Evolutionary conservation across 1,140 invertebrate species (phyloP).

Genomic region (Sycobia sp.): DNA sequence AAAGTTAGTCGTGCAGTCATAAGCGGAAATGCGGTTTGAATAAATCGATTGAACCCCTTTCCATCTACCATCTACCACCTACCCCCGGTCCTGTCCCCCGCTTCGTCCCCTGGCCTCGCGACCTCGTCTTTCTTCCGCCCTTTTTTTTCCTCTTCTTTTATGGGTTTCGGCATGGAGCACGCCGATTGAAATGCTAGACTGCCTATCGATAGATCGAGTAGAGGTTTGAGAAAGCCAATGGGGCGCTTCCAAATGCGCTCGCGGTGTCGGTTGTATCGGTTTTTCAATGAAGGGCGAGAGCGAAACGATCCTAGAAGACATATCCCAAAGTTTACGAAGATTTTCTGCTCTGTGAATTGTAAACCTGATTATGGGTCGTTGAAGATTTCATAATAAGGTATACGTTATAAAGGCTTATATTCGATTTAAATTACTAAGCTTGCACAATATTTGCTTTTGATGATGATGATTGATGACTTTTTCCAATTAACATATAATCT

Average conservation of each 20-base stretch:
- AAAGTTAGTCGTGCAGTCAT: too few species aligned
- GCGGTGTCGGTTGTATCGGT: constrained; percentile 8
- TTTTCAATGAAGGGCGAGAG: constrained; percentile 11
- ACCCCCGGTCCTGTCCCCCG: too few species aligned
- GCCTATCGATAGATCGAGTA: constrained; percentile 8
- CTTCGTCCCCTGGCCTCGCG: too few species aligned
- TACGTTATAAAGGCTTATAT: too few species aligned
- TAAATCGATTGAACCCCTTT: too few species aligned
- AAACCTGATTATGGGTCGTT: constrained; percentile 20
- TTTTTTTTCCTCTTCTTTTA: constrained; percentile 7
- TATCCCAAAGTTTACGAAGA: constrained; percentile 19
- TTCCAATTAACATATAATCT: too few species aligned
- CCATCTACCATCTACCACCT: too few species aligned
- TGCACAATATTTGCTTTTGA: too few species aligned
- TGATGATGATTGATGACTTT: too few species aligned
- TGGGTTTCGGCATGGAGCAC: background rate
- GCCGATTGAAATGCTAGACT: constrained; percentile 16
- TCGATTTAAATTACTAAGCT: too few species aligned
- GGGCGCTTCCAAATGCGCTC: constrained; percentile 4
- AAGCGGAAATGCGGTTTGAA: too few species aligned
- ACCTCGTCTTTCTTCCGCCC: too few species aligned
- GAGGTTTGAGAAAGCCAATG: constrained; percentile 13
- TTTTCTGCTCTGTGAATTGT: constrained; percentile 8
- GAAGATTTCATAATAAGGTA: background rate
- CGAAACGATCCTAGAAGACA: background rate